These are phyloP conservation scores for Cottus gobio DNA, from an alignment of 2,113 vertebrate species.

Conservation along the genomic window DNA sequence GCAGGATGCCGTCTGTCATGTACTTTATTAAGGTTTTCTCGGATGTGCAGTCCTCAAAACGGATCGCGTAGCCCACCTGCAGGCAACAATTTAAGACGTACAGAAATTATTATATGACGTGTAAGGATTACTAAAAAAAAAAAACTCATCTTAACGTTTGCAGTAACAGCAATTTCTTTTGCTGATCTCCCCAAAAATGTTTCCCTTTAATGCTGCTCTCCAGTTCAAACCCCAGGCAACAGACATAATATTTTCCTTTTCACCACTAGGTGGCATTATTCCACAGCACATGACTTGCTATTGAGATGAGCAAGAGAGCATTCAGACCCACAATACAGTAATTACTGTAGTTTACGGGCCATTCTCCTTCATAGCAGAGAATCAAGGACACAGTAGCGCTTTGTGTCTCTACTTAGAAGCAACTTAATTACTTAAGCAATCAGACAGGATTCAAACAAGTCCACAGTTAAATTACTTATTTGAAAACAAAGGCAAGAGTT, in stretches of 20 bases:
- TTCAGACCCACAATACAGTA: background rate
- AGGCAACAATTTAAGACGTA: background rate
- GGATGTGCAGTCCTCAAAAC: conserved; percentile 97
- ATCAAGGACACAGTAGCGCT: background rate
- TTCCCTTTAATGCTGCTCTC: background rate
- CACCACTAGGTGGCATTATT: conserved; percentile 71
- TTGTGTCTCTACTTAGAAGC: background rate
- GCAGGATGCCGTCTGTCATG: conserved; percentile 98
- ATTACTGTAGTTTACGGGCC: too few species aligned
- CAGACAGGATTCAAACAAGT: background rate
- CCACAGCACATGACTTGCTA: background rate
- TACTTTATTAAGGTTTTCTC: conserved; percentile 98
- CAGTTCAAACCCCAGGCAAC: background rate
- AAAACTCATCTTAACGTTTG: background rate
- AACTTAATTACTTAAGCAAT: background rate
- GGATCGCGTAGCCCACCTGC: conserved; percentile 97
- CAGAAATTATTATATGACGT: background rate
- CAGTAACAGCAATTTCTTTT: background rate
- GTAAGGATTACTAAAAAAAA: background rate
- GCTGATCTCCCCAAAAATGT: background rate
- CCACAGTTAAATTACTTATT: background rate
- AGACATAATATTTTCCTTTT: background rate
- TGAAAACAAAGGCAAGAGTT: background rate
- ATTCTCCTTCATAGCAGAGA: background rate
- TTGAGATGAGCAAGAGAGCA: too few species aligned